Evolutionary conservation across 2,797 vertebrate species (phyloP).

Genomic region (Tolypeutes matacus): DNA sequence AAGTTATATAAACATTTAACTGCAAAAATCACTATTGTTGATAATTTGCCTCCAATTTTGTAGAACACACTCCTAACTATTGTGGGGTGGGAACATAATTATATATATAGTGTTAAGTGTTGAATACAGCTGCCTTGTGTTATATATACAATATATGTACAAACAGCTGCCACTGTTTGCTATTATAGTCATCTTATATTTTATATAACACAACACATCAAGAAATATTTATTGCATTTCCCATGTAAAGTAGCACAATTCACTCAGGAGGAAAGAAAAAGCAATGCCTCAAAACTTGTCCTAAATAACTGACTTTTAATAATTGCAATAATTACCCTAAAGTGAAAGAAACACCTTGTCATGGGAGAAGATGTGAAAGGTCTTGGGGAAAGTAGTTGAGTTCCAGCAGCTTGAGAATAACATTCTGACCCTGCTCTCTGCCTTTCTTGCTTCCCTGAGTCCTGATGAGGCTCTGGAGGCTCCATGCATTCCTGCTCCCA

Average conservation of each 20-base stretch:
- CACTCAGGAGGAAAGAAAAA: constrained; percentile 48
- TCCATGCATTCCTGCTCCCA: not conserved
- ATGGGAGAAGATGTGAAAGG: constrained; percentile 1
- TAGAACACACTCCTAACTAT: not conserved
- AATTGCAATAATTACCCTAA: constrained; percentile 53
- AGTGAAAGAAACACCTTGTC: constrained; percentile 15
- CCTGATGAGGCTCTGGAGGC: not conserved
- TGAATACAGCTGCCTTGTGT: not conserved
- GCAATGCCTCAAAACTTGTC: constrained; percentile 23
- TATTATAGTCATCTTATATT: not conserved
- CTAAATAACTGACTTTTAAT: constrained; percentile 59
- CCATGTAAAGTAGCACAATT: constrained; percentile 35
- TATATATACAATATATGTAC: too few species aligned
- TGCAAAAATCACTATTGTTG: constrained; percentile 39
- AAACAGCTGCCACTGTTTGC: not conserved
- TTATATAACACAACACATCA: constrained; percentile 43
- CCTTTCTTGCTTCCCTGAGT: not conserved
- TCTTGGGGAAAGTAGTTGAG: not conserved
- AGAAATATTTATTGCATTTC: constrained; percentile 65
- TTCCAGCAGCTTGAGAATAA: not conserved
- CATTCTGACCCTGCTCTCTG: not conserved
- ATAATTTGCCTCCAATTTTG: constrained; percentile 32
- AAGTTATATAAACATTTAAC: constrained; percentile 53
- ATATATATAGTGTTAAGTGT: not conserved
- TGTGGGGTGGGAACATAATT: not conserved